Evolutionary conservation across 1,140 invertebrate genomes (phyloP).

Genomic region (Lepidurus couesii): DNA sequence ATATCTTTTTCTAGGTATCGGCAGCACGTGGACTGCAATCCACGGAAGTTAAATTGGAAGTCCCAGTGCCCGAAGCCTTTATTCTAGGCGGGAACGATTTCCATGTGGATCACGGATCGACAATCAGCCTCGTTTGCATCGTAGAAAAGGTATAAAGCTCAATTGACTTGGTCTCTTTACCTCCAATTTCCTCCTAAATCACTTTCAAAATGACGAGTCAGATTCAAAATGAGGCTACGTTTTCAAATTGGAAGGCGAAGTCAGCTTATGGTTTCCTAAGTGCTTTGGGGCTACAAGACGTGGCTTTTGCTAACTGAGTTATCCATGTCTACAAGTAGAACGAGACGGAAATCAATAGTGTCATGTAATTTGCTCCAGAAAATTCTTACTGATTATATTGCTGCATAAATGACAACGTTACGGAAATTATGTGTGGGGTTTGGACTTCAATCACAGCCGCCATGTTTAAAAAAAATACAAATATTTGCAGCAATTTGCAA

Average conservation of each 20-base stretch:
- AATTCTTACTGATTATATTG: too few relatives aligned
- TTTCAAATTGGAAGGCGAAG: background rate
- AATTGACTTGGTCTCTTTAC: slow-evolving; percentile 18
- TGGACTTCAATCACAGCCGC: too few relatives aligned
- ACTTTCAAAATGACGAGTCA: too few relatives aligned
- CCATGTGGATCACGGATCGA: slow-evolving; percentile 80
- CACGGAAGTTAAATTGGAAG: slow-evolving; percentile 42
- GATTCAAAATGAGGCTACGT: too few relatives aligned
- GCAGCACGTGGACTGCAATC: slow-evolving; percentile 43
- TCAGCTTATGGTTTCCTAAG: background rate
- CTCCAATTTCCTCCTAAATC: slow-evolving; percentile 23
- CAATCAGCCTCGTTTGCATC: slow-evolving; percentile 84
- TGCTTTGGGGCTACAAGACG: background rate
- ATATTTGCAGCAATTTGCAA: too few relatives aligned
- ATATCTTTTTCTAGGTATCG: slow-evolving; percentile 40
- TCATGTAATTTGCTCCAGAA: too few relatives aligned
- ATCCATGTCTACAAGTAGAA: too few relatives aligned
- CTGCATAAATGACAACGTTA: too few relatives aligned
- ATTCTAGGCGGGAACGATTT: slow-evolving; percentile 77
- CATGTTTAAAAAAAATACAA: too few relatives aligned
- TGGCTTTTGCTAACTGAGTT: too few relatives aligned
- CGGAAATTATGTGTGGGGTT: too few relatives aligned
- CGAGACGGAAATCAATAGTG: too few relatives aligned
- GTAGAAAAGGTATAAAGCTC: slow-evolving; percentile 74
- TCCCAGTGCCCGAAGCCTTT: slow-evolving; percentile 60